Base-by-base conservation (phyloP, 2,797 vertebrate species). In the Melopsittacus undulatus region DNA sequence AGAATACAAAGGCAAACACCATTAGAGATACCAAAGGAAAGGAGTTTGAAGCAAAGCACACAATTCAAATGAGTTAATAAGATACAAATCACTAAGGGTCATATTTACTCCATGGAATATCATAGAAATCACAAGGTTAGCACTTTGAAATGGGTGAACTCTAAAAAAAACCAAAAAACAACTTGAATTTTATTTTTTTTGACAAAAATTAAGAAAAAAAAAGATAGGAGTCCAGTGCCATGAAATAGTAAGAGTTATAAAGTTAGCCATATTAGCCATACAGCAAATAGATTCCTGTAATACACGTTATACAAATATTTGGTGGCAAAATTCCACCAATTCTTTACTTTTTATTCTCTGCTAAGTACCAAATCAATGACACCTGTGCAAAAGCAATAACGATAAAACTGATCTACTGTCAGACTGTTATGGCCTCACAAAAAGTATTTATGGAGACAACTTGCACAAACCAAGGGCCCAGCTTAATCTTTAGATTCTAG, bases 91-190 rank as follows among this genome's bases (percentile, higher is more conserved):
- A 68, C 32, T 68, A 34, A 76, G 30, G 32, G 66, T 79, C 73
- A 59, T 6, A 10, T 32, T 64, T 27, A 40, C 18, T 83, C 26
- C 43, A 48, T 2, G 9, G 34, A 40, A 70, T 87, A 73, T n/a
- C 11, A 48, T 7, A 68, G 16, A 83, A 69, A 10, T 30, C 77
- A 64, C 17, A 70, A 69, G 42, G 20, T 40, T 42, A 67, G 49
- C 34, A 45, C 16, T 88, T 86, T 16, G 18, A 86, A 91, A 63
- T 22, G 7, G 3, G 9, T 26, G 21, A 26, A 27, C 2, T 62
- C 4, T 7, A 7, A 2, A 46, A 20, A 17, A 16, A 48, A 9
- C 0, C 38, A 8, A 19, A 13, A 48, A 7, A 0, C 7, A 6
- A 2, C 38, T 26, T 46, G 4, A 74, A 40, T 56, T 43, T 34